Evolutionary conservation across 2,113 vertebrate genomes (phyloP), one percentile per base, ranked within the genome.

Genomic region (Cepphus grylle): DNA sequence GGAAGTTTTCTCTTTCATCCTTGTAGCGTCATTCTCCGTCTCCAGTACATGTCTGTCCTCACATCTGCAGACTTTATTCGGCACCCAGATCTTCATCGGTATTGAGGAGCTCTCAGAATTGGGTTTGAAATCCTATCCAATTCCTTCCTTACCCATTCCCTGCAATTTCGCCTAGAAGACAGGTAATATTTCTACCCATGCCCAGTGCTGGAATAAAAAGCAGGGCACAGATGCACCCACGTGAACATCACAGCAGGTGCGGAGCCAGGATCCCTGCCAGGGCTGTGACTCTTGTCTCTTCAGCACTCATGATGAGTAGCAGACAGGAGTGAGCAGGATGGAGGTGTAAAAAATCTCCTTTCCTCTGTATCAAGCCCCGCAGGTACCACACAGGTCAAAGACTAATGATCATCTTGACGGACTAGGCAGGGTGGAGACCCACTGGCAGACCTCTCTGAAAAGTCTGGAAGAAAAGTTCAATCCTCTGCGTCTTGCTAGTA

Each of bases 391-490:
- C 8, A 15, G 53, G 36, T 32, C 71, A 20, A 26, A 61, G 8
- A 2, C 71, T 34, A 56, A 7, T 1, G 55, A 11, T 43, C 79
- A 30, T 80, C 86, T 78, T 2, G 1, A 66, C 1, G 1, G 4
- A 18, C 42, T 2, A 26, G 15, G 42, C 59, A 23, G 29, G 21
- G 32, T 29, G 29, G 40, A 50, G 16, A 78, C 50, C 32, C 65
- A 32, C 22, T n/a, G 58, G 34, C 59, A 72, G 70, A 70, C 17
- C 45, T 67, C 32, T 36, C 62, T 42, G 55, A 45, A 63, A 92
- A 16, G 26, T 9, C 92, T 70, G 88, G 61, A 85, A 94, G 82
- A 23, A 78, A 55, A 89, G 52, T 45, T 90, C 86, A 77, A 0
- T 18, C 77, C 71, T 84, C 45, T 61, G 50, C 12, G 3, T 55